phyloP scores from a whole-genome alignment of 2,797 vertebrate genomes.

The Mus spretus region DNA sequence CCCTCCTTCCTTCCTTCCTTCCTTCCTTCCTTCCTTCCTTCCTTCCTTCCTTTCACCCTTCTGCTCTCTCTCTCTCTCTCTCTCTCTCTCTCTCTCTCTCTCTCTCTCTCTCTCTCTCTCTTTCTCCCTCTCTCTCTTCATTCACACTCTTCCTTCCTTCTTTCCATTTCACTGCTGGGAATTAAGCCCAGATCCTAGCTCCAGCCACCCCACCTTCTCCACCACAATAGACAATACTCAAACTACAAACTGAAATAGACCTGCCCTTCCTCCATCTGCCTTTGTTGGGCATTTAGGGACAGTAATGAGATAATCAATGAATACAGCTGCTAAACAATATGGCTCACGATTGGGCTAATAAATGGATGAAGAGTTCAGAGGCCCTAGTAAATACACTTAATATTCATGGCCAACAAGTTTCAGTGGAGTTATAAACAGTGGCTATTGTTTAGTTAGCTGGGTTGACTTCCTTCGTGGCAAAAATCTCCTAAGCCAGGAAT shows the following conservation, averaged over 20 bases:
- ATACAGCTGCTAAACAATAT: not conserved
- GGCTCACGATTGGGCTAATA: not conserved
- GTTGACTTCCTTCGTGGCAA: not conserved
- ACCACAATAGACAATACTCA: not conserved
- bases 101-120: too few species aligned
- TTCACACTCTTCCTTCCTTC: not conserved
- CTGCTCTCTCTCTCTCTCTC: too few species aligned
- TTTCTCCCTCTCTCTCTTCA: too few species aligned
- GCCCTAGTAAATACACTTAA: not conserved
- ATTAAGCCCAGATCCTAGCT: not conserved
- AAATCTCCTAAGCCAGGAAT: not conserved
- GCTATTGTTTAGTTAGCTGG: not conserved
- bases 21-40: not conserved
- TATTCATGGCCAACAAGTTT: not conserved
- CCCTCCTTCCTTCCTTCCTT: too few species aligned
- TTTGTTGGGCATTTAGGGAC: not conserved
- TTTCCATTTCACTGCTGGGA: not conserved
- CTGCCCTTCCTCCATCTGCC: too few species aligned
- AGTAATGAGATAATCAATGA: not conserved
- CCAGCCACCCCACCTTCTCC: not conserved
- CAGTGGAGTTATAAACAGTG: not conserved
- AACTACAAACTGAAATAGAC: not conserved
- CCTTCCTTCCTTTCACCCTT: accelerated
- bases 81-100: not conserved
- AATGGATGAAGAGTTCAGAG: not conserved